A percentile compares a stretch with the other conserved stretches of the same genome.
These are phyloP conservation scores for Liparis tanakae DNA, from an alignment of 2,797 vertebrate genomes.

Conservation along the genomic window DNA sequence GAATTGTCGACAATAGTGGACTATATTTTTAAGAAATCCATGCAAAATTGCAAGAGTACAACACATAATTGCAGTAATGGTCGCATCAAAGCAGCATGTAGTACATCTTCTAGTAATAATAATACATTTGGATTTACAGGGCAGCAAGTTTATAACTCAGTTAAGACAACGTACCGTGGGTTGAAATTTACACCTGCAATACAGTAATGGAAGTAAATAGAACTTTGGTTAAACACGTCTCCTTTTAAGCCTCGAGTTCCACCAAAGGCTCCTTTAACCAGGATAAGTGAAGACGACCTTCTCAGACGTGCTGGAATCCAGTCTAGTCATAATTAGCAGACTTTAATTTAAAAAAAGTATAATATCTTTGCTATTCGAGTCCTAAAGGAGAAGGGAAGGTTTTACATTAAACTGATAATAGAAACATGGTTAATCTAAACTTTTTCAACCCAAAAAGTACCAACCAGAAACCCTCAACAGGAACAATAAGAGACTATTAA, in stretches of 20 bases:
- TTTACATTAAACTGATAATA: not conserved
- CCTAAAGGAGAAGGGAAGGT: not conserved
- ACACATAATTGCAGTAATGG: not conserved
- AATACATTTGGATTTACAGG: not conserved
- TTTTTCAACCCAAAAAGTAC: not conserved
- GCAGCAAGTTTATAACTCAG: not conserved
- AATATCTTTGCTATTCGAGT: not conserved
- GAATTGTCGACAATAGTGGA: not conserved
- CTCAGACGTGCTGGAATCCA: not conserved
- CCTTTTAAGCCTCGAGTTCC: not conserved
- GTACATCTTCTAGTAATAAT: not conserved
- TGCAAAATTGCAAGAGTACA: constrained; percentile 23
- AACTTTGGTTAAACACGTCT: not conserved
- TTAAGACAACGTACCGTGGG: not conserved
- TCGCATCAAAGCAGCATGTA: not conserved
- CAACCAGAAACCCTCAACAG: not conserved
- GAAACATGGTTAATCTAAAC: not conserved
- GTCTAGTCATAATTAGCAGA: not conserved
- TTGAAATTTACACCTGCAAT: constrained; percentile 10
- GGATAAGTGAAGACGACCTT: not conserved
- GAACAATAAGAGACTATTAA: too few relatives aligned
- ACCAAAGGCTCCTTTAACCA: not conserved
- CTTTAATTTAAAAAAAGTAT: not conserved
- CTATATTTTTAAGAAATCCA: constrained; percentile 27
- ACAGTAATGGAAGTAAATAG: not conserved